Evolutionary conservation across 2,888 invertebrate species (phyloP).

Genomic region (Mimachlamys varia): DNA sequence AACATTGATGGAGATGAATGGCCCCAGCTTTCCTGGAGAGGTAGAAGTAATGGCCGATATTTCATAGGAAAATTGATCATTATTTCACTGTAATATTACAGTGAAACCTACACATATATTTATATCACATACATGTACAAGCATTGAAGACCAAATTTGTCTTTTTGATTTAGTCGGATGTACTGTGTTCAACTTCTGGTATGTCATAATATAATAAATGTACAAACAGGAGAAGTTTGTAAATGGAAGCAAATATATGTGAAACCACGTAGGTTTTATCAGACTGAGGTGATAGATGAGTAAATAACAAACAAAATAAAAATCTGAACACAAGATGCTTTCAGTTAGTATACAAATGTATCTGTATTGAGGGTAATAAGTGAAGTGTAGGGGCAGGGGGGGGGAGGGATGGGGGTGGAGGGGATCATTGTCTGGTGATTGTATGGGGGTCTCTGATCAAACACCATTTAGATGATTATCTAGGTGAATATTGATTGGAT

Average conservation of each 20-base stretch:
- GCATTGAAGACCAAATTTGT: not conserved
- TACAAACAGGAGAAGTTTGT: not conserved
- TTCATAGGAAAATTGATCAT: slow-evolving; percentile 9
- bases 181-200: not conserved
- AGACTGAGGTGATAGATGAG: no score
- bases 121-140: not conserved
- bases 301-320: no score
- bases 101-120: not conserved
- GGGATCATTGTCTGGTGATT: no score
- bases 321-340: no score
- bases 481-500: no score
- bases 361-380: no score
- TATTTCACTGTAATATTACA: not conserved
- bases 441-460: no score
- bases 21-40: not conserved
- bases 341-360: no score
- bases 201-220: not conserved
- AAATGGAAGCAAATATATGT: not conserved
- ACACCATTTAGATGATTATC: no score
- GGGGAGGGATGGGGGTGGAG: no score
- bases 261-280: no score
- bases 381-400: no score
- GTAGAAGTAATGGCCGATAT: slow-evolving; percentile 26
- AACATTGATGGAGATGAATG: not conserved
- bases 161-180: not conserved